Conservation (phyloP, 2,797 vertebrate genomes). For the Enteromius unitaeniatus region DNA sequence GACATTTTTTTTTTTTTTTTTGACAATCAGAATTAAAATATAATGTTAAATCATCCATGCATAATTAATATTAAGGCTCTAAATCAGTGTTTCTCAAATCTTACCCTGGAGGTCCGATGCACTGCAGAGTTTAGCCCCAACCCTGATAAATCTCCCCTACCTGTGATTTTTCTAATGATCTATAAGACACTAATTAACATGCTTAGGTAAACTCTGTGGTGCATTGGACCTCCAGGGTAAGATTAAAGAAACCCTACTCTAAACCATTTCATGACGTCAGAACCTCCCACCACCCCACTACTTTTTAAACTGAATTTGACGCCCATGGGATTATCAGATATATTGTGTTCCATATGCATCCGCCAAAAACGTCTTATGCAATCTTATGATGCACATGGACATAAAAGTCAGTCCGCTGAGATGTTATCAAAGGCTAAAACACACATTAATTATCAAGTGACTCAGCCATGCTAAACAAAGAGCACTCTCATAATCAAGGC, state of each 20-base stretch:
- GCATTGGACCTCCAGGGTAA: no score
- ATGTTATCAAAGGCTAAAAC: conserved; percentile 13
- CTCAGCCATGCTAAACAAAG: conserved; percentile 25
- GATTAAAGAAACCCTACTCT: no score
- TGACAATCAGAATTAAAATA: not conserved
- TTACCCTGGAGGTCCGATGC: no score
- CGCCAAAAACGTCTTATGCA: conserved; percentile 1
- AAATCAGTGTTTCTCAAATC: no score
- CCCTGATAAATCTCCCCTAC: no score
- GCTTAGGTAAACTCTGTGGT: no score
- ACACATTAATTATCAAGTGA: conserved; percentile 27
- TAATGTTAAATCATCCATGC: not conserved
- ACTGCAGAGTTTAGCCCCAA: no score
- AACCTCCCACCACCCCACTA: not conserved
- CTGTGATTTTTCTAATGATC: no score
- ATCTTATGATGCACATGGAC: not conserved
- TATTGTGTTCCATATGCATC: not conserved
- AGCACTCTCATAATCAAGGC: not conserved
- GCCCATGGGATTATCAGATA: not conserved
- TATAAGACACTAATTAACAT: no score
- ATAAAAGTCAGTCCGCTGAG: conserved; percentile 15
- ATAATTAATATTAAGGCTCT: not conserved
- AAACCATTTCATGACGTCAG: not conserved
- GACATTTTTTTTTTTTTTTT: no score
- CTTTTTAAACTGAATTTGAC: not conserved